phyloP scores from a whole-genome alignment of 2,797 vertebrate species.

The Helarctos malayanus region DNA sequence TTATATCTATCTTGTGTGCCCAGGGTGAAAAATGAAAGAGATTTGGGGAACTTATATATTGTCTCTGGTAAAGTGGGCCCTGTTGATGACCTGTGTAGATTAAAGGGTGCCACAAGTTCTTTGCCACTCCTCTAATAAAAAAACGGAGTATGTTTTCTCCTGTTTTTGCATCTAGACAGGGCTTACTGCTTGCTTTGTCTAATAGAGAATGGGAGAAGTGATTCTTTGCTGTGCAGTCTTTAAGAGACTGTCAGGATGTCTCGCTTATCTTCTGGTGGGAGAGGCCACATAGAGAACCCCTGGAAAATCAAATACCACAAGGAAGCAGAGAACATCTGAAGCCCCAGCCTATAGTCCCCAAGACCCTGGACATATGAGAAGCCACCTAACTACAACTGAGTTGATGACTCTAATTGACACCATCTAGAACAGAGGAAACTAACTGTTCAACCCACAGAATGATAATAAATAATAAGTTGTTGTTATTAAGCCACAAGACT shows the following conservation, averaged over 20 bases:
- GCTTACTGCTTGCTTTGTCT: neutral
- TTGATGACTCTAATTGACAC: neutral
- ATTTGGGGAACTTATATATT: neutral
- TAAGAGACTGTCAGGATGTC: neutral
- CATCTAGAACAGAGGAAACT: neutral
- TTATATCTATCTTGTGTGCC: neutral
- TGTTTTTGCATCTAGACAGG: neutral
- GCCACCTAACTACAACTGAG: neutral
- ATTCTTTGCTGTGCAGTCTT: neutral
- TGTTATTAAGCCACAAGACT: neutral
- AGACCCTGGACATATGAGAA: accelerated
- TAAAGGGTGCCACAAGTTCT: neutral
- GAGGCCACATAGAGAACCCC: neutral
- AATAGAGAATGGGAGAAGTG: neutral
- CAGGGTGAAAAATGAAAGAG: neutral
- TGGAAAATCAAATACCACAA: neutral
- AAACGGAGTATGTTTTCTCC: neutral
- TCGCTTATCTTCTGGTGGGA: neutral
- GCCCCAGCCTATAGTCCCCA: neutral
- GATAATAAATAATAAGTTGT: neutral
- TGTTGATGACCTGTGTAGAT: neutral
- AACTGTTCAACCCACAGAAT: neutral
- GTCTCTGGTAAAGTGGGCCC: neutral
- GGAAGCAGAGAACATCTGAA: accelerated
- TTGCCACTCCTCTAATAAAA: neutral